These are phyloP conservation scores for Semaprochilodus insignis DNA, from an alignment of 2,797 vertebrate species.

Conservation along the genomic window DNA sequence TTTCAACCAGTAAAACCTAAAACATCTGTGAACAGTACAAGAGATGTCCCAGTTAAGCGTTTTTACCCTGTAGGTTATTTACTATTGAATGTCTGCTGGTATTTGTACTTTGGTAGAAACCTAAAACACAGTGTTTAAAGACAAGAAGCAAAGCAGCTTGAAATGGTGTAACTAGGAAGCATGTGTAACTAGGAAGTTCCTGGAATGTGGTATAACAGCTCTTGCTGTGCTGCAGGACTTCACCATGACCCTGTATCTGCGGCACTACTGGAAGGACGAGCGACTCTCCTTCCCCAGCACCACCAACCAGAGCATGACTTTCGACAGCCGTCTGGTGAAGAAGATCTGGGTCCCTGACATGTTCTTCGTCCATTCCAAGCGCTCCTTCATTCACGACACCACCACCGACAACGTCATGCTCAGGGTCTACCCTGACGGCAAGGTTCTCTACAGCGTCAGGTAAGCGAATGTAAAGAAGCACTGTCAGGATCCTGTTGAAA, in stretches of 20 bases:
- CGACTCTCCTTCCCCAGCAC: conserved; percentile 88
- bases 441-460: conserved; percentile 87
- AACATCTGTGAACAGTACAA: neutral
- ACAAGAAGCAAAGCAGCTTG: neutral
- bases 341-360: conserved; percentile 97
- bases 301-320: conserved; percentile 95
- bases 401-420: conserved; percentile 95
- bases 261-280: conserved; percentile 94
- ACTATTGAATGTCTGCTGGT: neutral
- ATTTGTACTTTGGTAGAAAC: neutral
- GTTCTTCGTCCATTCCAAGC: conserved; percentile 95
- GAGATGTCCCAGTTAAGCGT: no score
- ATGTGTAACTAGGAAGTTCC: no score
- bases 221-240: conserved; percentile 82
- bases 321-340: conserved; percentile 90
- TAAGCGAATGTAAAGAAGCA: neutral
- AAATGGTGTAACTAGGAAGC: no score
- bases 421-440: conserved; percentile 89
- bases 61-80: no score
- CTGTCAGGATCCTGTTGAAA: no score
- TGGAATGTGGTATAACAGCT: neutral
- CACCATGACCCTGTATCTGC: conserved; percentile 92
- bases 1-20: neutral
- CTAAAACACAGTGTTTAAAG: no score
- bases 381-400: conserved; percentile 93